Base-by-base conservation (phyloP, 2,797 vertebrate genomes). In the Melanotaenia maccullochi region DNA sequence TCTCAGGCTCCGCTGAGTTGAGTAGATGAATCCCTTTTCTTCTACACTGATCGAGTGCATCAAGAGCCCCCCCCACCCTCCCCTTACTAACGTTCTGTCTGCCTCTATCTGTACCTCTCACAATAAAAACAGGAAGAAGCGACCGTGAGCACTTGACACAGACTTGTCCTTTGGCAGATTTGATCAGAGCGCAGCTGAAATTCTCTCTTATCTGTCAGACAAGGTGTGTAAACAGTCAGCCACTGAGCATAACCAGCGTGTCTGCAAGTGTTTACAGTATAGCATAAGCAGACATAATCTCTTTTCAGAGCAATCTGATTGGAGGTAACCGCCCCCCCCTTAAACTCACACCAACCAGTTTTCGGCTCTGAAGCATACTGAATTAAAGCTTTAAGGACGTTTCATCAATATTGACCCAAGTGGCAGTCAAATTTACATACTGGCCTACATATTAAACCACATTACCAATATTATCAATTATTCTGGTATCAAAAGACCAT, bases 101-200 rank as follows among this genome's bases (percentile, higher is more conserved):
- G 65, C 74, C 74, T 89, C 83, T 60, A 85, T 79, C 85, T 61
- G 76, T 69, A 78, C 78, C 76, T 73, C 76, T 86, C 84, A 71
- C 84, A 89, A 88, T 81, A 85, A 88, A 91, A 90, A 89, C 88
- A 93, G 88, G 87, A 90, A 85, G 90, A 90, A 89, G 55, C 63
- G 66, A 52, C 20, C 54, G 4, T 14, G 67, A 86, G 87, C 85
- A 91, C 91, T 94, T 89, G 90, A 93, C 93, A 93, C 86, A 77
- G 83, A 85, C 87, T 67, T 57, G 81, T 88, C 76, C 89, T 72
- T 83, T 79, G 67, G 76, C 75, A 87, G 92, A 94, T 93, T 73
- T 76, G 87, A 93, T 93, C 92, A 83, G 77, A 88, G 78, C 59
- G 32, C 79, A 77, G 87, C 89, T 74, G 89, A 89, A 81, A 82